Base-by-base conservation (phyloP, 2,888 invertebrate species). In the Leptarthrus brevirostris region DNA sequence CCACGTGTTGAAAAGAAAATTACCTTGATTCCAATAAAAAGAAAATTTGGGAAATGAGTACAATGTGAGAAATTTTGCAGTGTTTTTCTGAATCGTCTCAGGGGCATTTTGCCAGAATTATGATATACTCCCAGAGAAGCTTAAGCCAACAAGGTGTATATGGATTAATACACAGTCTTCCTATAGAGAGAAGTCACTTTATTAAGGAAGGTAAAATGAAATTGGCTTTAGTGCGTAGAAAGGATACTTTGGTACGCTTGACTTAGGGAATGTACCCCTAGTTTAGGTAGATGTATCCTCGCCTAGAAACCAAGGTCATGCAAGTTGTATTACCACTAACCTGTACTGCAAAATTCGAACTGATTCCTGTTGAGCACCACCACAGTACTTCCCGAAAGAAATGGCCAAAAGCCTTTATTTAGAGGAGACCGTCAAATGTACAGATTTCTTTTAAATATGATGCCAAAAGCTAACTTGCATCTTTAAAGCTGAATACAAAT, bases 401-500 rank as follows among this genome's bases (percentile, higher is more conserved):
- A n/a, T n/a, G n/a, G n/a, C n/a, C n/a, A n/a, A 24, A 66, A 66
- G 18, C 47, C 26, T 49, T 66, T 47, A 24, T 16, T 22, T 2
- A 8, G 47, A 36, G 47, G n/a, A 49, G 61, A 61, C 61, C 34
- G 66, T 16, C 47, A 30, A 66, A 14, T 44, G 10, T 14, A 49
- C 47, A 24, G 49, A 66, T 47, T 47, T 26, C 24, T 26, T 47
- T 36, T 26, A 66, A 66, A 47, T n/a, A 66, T 16, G 26, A 47
- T 47, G 47, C 49, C 47, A 66, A 47, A 66, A 49, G 26, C 6
- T 6, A 16, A 4, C 49, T 47, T 47, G 18, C 16, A 26, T 36
- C 44, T 49, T 66, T 22, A 66, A 66, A 66, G 66, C 16, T 30
- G 47, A 44, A 66, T 66, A 66, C 26, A 47, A 66, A 47, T 66